Evolutionary conservation across 1,140 invertebrate genomes (phyloP).

Genomic region (Dolichoris vasculosae): DNA sequence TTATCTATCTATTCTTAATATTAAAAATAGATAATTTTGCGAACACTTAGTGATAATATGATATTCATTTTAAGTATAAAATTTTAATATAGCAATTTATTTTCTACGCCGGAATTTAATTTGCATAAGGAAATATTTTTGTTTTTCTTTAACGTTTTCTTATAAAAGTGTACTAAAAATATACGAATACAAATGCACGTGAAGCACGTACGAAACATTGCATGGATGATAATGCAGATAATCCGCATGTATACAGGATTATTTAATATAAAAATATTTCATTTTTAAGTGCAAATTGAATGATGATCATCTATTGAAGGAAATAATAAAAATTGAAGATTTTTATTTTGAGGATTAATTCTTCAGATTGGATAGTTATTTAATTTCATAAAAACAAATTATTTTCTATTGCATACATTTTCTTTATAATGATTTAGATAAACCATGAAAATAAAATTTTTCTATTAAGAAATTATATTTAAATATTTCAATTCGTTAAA

Average conservation of each 20-base stretch:
- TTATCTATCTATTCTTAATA: background rate
- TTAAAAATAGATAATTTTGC: background rate
- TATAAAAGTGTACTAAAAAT: too few relatives aligned
- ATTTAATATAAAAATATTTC: slow-evolving; percentile 2
- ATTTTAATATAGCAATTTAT: background rate
- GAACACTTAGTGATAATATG: background rate
- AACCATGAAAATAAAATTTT: background rate
- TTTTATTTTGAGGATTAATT: background rate
- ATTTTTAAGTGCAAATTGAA: background rate
- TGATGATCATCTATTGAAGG: background rate
- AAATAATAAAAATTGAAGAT: background rate
- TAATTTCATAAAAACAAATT: background rate
- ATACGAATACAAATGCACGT: background rate
- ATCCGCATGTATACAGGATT: background rate
- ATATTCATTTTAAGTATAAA: background rate
- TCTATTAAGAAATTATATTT: background rate
- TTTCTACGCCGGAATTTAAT: background rate
- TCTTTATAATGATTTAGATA: background rate
- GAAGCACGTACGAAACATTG: background rate
- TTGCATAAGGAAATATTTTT: background rate
- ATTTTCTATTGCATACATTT: background rate
- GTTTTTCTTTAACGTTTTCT: too few relatives aligned
- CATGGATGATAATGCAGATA: background rate
- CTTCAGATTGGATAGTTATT: background rate
- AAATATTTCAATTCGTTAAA: background rate